Evolutionary conservation across 2,113 vertebrate species (phyloP).

Genomic region (Sinocyclocheilus rhinocerous): DNA sequence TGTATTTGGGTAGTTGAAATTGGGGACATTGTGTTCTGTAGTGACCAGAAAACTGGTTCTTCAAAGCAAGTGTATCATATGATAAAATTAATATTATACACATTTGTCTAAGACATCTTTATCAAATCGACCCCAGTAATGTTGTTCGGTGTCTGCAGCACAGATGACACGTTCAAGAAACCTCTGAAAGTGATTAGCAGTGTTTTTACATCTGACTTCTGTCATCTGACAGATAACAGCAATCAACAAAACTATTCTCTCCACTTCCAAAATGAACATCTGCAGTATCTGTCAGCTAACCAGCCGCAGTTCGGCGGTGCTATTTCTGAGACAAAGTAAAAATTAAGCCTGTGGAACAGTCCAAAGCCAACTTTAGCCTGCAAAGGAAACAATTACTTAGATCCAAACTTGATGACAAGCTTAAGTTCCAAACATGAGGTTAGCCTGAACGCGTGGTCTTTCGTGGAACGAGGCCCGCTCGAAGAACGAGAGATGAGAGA

Average conservation of each 20-base stretch:
- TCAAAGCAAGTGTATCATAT: neutral
- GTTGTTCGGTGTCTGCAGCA: neutral
- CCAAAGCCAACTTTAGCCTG: slow-evolving; percentile 25
- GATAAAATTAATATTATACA: neutral
- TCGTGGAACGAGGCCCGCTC: slow-evolving; percentile 6
- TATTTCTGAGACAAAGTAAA: slow-evolving; percentile 17
- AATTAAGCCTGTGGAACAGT: neutral
- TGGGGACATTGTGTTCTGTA: too few relatives aligned
- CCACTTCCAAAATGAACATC: slow-evolving; percentile 2
- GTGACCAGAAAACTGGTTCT: too few relatives aligned
- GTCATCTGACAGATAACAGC: neutral
- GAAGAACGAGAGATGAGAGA: slow-evolving; percentile 26
- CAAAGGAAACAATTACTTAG: slow-evolving; percentile 40
- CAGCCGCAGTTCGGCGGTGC: neutral
- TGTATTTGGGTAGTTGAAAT: too few relatives aligned
- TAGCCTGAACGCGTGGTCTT: slow-evolving; percentile 22
- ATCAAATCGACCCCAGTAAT: neutral
- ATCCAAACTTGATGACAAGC: slow-evolving; percentile 35
- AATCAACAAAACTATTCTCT: slow-evolving; percentile 20
- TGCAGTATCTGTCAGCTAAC: neutral
- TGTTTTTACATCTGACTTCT: slow-evolving; percentile 15
- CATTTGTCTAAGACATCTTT: neutral
- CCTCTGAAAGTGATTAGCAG: neutral
- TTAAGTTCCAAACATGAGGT: slow-evolving; percentile 42
- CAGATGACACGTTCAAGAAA: slow-evolving; percentile 11